A percentile compares a stretch with the other conserved stretches of the same genome.
Conservation (phyloP, 2,888 invertebrate genomes). For the Megaustenia siamemsis region DNA sequence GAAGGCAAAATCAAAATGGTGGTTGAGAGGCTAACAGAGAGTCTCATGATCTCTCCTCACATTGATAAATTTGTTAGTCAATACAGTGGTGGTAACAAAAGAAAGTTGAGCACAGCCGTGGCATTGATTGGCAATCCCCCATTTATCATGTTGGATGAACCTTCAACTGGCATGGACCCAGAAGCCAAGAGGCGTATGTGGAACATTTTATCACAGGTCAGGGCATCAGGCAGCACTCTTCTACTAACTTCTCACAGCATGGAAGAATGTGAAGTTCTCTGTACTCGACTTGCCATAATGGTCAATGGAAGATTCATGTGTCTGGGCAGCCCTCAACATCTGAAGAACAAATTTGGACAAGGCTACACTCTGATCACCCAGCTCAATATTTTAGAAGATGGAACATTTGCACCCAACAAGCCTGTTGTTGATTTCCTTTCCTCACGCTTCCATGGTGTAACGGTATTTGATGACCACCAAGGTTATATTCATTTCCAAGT, state of each 20-base stretch:
- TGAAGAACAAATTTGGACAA: constrained; percentile 86
- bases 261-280: constrained; percentile 92
- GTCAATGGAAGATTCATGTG: constrained; percentile 86
- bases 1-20: no score
- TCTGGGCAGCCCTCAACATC: constrained; percentile 86
- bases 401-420: constrained; percentile 52
- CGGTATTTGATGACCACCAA: no score
- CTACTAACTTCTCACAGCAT: constrained; percentile 86
- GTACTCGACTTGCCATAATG: constrained; percentile 89
- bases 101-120: constrained; percentile 76
- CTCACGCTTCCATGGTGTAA: constrained; percentile 26
- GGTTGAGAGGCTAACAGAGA: no score
- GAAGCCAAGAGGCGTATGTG: constrained; percentile 90
- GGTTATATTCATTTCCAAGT: no score
- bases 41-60: not conserved
- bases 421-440: constrained; percentile 59
- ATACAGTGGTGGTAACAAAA: constrained; percentile 77
- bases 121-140: constrained; percentile 77
- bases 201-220: constrained; percentile 80
- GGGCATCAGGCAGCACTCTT: constrained; percentile 87
- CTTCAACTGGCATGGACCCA: constrained; percentile 87
- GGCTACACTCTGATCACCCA: constrained; percentile 84
- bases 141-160: constrained; percentile 76
- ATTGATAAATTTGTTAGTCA: no score
- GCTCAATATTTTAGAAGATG: constrained; percentile 39